phyloP scores from a whole-genome alignment of 2,113 vertebrate species.

The Polypterus bichir region DNA sequence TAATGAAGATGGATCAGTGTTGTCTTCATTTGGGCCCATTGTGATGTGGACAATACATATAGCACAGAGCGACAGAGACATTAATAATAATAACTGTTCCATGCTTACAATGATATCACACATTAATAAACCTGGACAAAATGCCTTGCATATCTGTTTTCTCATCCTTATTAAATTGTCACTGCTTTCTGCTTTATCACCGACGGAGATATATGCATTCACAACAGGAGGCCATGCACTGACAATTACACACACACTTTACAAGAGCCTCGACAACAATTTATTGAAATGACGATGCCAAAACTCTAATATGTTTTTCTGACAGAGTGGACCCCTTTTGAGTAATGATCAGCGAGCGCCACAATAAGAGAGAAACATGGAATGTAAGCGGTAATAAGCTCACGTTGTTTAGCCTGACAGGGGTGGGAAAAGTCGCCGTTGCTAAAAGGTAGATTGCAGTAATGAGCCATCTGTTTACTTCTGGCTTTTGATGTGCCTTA shows the following conservation, averaged over 20 bases:
- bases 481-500: background rate
- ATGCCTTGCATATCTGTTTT: background rate
- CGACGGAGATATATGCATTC: conserved; percentile 22
- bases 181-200: conserved; percentile 16
- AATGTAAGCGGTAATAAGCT: background rate
- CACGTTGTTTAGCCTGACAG: background rate
- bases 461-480: background rate
- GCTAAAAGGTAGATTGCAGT: background rate
- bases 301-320: conserved; percentile 24
- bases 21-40: too few relatives aligned
- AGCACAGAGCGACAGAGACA: too few relatives aligned
- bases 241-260: conserved; percentile 24
- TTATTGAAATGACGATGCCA: conserved; percentile 18
- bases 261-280: conserved; percentile 24
- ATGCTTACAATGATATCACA: too few relatives aligned
- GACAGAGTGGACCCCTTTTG: conserved; percentile 19
- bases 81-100: too few relatives aligned
- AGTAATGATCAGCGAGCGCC: background rate
- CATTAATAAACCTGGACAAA: too few relatives aligned
- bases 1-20: too few relatives aligned
- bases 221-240: conserved; percentile 20
- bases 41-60: too few relatives aligned
- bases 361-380: conserved; percentile 14
- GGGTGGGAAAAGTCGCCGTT: conserved; percentile 3
- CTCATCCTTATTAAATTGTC: background rate